phyloP scores from a whole-genome alignment of 2,888 invertebrate species.

The Liopterus haemorrhoidalis region DNA sequence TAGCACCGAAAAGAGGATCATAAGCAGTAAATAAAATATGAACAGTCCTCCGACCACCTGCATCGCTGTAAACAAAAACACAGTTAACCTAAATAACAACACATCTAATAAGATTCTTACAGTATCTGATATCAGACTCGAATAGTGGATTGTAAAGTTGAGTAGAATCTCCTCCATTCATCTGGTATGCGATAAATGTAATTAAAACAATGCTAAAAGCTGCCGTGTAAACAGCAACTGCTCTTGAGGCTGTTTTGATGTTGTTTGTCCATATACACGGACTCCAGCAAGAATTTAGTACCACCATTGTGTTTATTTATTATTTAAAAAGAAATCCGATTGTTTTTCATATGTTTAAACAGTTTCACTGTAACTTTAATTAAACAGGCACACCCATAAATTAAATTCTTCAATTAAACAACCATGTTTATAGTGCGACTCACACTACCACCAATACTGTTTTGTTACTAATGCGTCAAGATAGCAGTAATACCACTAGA shows the following conservation, averaged over 20 bases:
- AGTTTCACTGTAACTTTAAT: too few species aligned
- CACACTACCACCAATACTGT: too few species aligned
- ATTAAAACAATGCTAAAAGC: constrained; percentile 69
- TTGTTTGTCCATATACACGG: constrained; percentile 80
- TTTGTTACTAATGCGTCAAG: too few species aligned
- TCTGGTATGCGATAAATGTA: constrained; percentile 67
- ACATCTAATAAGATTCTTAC: constrained; percentile 49
- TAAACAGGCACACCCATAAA: too few species aligned
- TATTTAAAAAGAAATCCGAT: too few species aligned
- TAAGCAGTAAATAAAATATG: constrained; percentile 53
- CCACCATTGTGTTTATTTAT: constrained; percentile 61
- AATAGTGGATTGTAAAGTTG: constrained; percentile 85
- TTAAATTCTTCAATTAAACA: too few species aligned
- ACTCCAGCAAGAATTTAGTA: constrained; percentile 77
- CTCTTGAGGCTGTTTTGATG: constrained; percentile 68
- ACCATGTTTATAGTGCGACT: too few species aligned
- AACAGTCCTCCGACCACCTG: constrained; percentile 62
- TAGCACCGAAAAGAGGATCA: constrained; percentile 54
- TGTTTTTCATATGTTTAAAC: too few species aligned
- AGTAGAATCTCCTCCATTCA: constrained; percentile 82
- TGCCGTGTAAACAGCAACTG: constrained; percentile 72
- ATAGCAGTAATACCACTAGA: too few species aligned
- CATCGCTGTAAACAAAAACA: constrained; percentile 54
- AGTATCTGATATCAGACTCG: constrained; percentile 73
- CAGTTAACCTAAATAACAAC: background rate